A percentile compares a stretch with the other conserved stretches of the same genome.
These are phyloP conservation scores for Natator depressus DNA, from an alignment of 2,113 vertebrate species.

Conservation along the genomic window DNA sequence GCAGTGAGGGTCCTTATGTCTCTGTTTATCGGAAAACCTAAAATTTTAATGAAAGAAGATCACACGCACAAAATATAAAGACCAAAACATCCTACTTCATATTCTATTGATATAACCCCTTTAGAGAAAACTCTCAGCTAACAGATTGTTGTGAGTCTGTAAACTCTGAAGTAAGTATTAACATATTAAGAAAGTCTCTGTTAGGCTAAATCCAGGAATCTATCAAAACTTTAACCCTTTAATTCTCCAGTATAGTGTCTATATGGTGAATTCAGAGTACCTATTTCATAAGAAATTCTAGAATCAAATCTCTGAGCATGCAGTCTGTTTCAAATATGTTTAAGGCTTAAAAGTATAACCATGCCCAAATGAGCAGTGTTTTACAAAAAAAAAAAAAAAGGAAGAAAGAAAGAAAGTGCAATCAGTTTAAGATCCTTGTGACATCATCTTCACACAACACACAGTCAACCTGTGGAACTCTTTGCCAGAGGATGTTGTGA, in stretches of 20 bases:
- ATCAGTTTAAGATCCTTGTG: not conserved
- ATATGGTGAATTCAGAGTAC: not conserved
- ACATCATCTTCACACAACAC: not conserved
- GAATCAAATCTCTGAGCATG: not conserved
- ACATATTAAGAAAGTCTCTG: not conserved
- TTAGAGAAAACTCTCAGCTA: not conserved
- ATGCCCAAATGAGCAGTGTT: conserved; percentile 1
- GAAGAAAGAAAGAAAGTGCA: not conserved
- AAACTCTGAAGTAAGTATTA: not conserved
- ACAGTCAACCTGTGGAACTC: no score
- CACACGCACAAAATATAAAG: no score
- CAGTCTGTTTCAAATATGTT: not conserved
- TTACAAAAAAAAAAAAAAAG: not conserved
- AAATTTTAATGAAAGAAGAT: no score
- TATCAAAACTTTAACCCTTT: not conserved
- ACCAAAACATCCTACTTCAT: not conserved
- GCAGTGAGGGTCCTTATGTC: no score
- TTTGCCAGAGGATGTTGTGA: no score
- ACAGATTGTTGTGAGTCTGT: not conserved
- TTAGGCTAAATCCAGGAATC: not conserved
- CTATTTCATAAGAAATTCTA: not conserved
- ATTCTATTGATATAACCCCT: not conserved
- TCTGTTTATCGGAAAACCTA: no score
- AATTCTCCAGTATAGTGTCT: not conserved
- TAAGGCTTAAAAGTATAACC: not conserved